Percentiles rank a stretch among this genome's conserved stretches.
These are phyloP conservation scores for Fringilla coelebs DNA, from an alignment of 2,797 vertebrate genomes.

Conservation along the genomic window DNA sequence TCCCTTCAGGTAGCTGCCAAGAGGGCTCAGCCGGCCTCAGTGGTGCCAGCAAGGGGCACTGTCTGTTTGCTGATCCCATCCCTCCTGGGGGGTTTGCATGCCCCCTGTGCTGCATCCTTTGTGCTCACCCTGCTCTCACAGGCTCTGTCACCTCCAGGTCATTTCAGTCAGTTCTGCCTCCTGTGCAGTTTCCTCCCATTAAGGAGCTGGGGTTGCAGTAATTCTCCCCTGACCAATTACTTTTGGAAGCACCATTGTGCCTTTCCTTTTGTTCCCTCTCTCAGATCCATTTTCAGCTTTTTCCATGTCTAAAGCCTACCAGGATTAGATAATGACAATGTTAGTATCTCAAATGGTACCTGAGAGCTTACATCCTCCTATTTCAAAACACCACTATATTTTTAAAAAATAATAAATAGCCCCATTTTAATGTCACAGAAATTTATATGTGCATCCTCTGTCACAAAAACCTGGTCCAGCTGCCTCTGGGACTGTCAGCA, in stretches of 20 bases:
- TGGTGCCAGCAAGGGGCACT: not conserved
- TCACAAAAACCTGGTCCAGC: not conserved
- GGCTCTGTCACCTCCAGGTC: slow-evolving; percentile 4
- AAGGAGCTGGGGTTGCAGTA: not conserved
- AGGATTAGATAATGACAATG: not conserved
- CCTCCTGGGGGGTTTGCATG: not conserved
- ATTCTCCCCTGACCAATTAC: not conserved
- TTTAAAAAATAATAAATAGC: not conserved
- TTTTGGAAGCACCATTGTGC: not conserved
- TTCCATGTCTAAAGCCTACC: not conserved
- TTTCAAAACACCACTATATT: not conserved
- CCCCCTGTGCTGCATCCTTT: not conserved
- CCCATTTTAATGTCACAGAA: not conserved
- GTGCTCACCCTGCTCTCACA: not conserved
- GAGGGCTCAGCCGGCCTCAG: not conserved
- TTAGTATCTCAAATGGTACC: not conserved
- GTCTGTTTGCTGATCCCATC: not conserved
- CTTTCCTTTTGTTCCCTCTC: not conserved
- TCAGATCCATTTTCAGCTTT: not conserved
- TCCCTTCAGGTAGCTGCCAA: not conserved
- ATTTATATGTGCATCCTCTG: not conserved
- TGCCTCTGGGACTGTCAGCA: not conserved
- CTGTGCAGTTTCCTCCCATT: not conserved
- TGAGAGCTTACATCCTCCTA: not conserved
- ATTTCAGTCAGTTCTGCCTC: slow-evolving; percentile 1